Conservation (phyloP, 2,113 vertebrate species). For the Prochilodus magdalenae region DNA sequence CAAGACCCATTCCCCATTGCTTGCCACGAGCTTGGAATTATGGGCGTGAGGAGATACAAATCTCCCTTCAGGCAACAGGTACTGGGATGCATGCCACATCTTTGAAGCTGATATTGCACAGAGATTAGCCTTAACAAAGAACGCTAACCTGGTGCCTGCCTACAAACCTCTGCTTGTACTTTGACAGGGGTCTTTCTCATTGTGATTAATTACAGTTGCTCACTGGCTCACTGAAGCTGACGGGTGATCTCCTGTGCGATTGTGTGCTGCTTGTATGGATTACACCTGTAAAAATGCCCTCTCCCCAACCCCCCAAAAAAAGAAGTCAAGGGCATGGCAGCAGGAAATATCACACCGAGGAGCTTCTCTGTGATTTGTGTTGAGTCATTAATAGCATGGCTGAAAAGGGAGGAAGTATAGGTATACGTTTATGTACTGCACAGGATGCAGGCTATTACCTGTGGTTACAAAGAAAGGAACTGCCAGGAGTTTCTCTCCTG, state of each 20-base stretch:
- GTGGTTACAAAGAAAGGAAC: constrained; percentile 24
- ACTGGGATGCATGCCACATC: constrained; percentile 49
- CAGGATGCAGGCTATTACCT: constrained; percentile 44
- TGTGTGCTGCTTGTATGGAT: constrained; percentile 45
- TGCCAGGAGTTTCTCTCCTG: constrained; percentile 37
- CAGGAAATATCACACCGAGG: constrained; percentile 51
- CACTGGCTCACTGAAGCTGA: constrained; percentile 32
- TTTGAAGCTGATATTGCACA: constrained; percentile 58
- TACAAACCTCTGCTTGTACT: constrained; percentile 40
- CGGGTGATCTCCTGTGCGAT: constrained; percentile 30
- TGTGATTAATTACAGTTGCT: constrained; percentile 51
- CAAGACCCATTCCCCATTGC: constrained; percentile 1
- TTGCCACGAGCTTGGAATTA: constrained; percentile 40
- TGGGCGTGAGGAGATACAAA: constrained; percentile 42
- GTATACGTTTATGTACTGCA: constrained; percentile 21
- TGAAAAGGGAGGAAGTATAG: constrained; percentile 33
- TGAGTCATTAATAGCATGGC: constrained; percentile 45
- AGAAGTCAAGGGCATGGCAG: constrained; percentile 29
- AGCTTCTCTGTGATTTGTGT: constrained; percentile 41
- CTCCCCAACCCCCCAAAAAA: no score
- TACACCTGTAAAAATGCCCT: constrained; percentile 56
- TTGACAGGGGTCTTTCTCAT: constrained; percentile 46
- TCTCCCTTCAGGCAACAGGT: constrained; percentile 52
- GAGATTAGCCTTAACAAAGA: constrained; percentile 49
- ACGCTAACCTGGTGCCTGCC: constrained; percentile 27